Conservation (phyloP, 2,888 invertebrate genomes). For the Ophion obscuratus region DNA sequence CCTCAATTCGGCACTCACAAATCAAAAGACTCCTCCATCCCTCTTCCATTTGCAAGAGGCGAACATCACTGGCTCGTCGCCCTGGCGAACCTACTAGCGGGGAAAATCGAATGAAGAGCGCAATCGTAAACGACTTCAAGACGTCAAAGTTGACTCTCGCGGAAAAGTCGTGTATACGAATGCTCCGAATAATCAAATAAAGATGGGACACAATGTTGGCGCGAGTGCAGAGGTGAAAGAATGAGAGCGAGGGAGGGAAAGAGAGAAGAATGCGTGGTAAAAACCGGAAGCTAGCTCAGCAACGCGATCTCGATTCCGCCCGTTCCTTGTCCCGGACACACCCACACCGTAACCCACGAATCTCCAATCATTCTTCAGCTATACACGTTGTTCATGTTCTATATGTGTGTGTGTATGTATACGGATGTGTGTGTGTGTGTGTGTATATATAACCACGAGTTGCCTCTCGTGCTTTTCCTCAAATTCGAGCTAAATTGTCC, state of each 20-base stretch:
- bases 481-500: conserved; percentile 26
- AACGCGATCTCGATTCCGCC: conserved; percentile 83
- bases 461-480: conserved; percentile 17
- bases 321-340: conserved; percentile 84
- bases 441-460: conserved; percentile 9
- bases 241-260: conserved; percentile 27
- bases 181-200: conserved; percentile 83
- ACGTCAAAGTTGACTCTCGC: conserved; percentile 59
- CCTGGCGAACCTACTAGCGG: conserved; percentile 16
- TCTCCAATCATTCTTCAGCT: conserved; percentile 59
- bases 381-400: conserved; percentile 73
- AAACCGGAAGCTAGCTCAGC: conserved; percentile 80
- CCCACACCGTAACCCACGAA: conserved; percentile 82
- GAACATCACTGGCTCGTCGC: too few relatives aligned
- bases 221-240: conserved; percentile 70
- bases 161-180: conserved; percentile 82
- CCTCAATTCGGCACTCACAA: too few relatives aligned
- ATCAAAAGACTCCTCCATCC: too few relatives aligned
- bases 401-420: conserved; percentile 43
- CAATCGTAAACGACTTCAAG: conserved; percentile 42
- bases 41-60: too few relatives aligned
- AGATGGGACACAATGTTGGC: conserved; percentile 82
- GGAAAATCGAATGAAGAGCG: conserved; percentile 38
- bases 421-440: not conserved
- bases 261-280: conserved; percentile 49